phyloP scores from a whole-genome alignment of 1,140 invertebrate species.

The Babylonia areolata region DNA sequence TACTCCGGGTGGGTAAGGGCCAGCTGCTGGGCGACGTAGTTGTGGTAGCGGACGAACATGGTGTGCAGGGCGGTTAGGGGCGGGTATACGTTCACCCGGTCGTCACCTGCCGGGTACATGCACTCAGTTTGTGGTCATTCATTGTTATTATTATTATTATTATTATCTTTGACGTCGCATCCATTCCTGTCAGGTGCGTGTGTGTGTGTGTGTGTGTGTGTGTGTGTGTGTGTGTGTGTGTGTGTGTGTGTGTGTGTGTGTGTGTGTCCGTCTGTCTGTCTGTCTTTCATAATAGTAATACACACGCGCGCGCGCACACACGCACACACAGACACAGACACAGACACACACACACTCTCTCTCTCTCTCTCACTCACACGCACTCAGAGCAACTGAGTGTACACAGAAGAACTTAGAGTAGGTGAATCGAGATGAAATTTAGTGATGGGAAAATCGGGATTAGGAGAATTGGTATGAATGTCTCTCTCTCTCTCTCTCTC shows the following conservation, averaged over 20 bases:
- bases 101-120: constrained; percentile 87
- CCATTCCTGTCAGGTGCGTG: background rate
- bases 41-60: constrained; percentile 97
- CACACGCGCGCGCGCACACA: no score
- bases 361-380: no score
- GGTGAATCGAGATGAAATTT: no score
- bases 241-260: background rate
- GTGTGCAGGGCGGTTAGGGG: constrained; percentile 96
- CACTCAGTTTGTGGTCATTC: background rate
- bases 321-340: no score
- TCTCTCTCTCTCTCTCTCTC: no score
- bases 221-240: background rate
- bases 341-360: no score
- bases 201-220: background rate
- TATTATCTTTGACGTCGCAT: background rate
- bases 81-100: constrained; percentile 89
- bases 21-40: constrained; percentile 88
- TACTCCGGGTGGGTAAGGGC: constrained; percentile 83
- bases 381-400: no score
- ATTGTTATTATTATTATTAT: background rate
- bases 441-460: no score
- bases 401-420: no score
- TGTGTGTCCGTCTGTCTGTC: background rate
- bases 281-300: no score
- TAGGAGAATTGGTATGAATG: no score